A percentile compares a stretch with the other conserved stretches of the same genome.
These are phyloP conservation scores for Hybos culiciformis DNA, from an alignment of 2,888 invertebrate genomes.

Conservation along the genomic window DNA sequence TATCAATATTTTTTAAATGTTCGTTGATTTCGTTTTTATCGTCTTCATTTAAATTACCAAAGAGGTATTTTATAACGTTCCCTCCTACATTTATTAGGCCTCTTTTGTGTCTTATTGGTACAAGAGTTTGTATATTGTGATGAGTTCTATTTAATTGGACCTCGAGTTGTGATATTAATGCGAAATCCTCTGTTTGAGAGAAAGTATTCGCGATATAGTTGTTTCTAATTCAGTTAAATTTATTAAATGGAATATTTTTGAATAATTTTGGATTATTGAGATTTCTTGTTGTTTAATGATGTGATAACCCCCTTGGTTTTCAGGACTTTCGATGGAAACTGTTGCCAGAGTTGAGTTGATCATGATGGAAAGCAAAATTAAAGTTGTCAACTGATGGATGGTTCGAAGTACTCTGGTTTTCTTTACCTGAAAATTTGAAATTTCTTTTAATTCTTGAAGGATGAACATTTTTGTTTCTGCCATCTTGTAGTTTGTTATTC, in stretches of 20 bases:
- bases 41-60: conserved; percentile 12
- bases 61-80: conserved; percentile 10
- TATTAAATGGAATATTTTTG: neutral
- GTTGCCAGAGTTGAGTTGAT: neutral
- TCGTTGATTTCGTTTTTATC: conserved; percentile 11
- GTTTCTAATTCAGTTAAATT: neutral
- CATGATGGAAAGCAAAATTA: neutral
- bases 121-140: no score
- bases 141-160: no score
- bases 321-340: neutral
- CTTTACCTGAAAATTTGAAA: no score
- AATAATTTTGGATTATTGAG: no score
- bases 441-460: no score
- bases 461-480: no score
- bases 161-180: no score
- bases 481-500: neutral
- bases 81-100: conserved; percentile 11
- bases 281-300: neutral
- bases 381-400: neutral
- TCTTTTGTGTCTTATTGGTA: conserved; percentile 7
- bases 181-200: neutral
- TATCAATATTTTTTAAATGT: conserved; percentile 7
- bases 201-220: neutral
- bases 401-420: neutral
- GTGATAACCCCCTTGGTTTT: neutral